Evolutionary conservation across 2,113 vertebrate species (phyloP).

Genomic region (Struthidea cinerea): DNA sequence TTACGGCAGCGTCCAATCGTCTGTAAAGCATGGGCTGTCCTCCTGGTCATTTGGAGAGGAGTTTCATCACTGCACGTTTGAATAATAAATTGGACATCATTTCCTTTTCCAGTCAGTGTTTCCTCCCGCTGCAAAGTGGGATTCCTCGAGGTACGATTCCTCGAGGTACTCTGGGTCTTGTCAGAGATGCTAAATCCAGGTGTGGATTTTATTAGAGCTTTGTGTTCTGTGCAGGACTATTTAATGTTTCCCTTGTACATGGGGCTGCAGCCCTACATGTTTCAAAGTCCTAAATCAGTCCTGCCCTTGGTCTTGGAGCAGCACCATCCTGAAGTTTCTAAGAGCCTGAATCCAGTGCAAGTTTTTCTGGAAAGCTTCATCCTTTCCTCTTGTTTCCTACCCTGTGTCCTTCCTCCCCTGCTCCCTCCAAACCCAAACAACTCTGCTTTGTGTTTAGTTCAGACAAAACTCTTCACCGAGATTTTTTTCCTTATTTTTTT

Average conservation of each 20-base stretch:
- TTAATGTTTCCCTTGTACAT: background rate
- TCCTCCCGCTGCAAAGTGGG: too few relatives aligned
- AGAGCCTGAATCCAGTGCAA: background rate
- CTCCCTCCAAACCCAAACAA: conserved; percentile 26
- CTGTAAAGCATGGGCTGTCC: background rate
- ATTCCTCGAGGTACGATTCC: background rate
- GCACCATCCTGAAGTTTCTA: background rate
- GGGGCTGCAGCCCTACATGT: fast-evolving
- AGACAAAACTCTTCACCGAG: conserved; percentile 34
- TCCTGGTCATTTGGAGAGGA: background rate
- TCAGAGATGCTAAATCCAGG: background rate
- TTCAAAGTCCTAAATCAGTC: background rate
- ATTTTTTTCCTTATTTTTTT: background rate
- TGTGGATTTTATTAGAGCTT: background rate
- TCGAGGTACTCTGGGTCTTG: background rate
- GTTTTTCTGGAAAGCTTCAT: background rate
- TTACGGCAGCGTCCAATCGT: too few relatives aligned
- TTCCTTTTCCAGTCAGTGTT: background rate
- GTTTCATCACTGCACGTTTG: background rate
- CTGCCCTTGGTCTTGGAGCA: background rate
- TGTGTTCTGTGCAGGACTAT: background rate
- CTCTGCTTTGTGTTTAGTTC: conserved; percentile 48
- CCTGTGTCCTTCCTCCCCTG: background rate
- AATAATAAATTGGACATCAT: fast-evolving
- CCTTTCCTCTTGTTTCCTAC: background rate